A percentile compares a stretch with the other conserved stretches of the same genome.
Evolutionary conservation across 2,888 invertebrate species (phyloP).

Genomic region (Erebia epiphron): DNA sequence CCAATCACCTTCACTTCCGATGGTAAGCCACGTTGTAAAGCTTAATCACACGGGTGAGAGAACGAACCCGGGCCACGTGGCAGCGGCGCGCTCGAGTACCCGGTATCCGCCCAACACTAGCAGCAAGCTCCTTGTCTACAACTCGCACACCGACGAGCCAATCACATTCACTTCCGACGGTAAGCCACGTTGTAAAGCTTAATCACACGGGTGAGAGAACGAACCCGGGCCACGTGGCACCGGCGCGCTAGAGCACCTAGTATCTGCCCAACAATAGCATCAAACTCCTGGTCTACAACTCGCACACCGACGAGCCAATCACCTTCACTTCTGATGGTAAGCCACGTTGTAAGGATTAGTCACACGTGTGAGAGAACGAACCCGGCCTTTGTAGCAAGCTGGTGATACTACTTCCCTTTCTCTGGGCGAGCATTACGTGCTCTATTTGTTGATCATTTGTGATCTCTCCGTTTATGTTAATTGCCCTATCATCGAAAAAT

Average conservation of each 20-base stretch:
- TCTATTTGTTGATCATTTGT: no score
- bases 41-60: neutral
- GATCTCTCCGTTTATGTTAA: no score
- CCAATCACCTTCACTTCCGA: conserved; percentile 96
- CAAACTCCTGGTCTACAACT: conserved; percentile 90
- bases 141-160: conserved; percentile 84
- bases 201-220: no score
- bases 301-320: conserved; percentile 86
- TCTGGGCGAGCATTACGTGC: no score
- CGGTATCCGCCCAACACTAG: conserved; percentile 90
- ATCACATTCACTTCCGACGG: conserved; percentile 96
- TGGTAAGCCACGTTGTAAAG: conserved; percentile 81
- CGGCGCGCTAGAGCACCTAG: conserved; percentile 91
- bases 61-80: conserved; percentile 43
- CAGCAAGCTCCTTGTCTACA: conserved; percentile 89
- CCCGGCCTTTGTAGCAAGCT: no score
- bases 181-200: conserved; percentile 60
- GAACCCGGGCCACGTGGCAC: conserved; percentile 85
- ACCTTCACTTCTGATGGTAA: conserved; percentile 96
- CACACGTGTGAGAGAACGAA: no score
- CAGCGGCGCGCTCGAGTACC: conserved; percentile 93
- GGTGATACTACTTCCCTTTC: no score
- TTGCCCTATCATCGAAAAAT: no score
- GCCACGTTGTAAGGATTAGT: neutral
- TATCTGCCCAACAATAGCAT: conserved; percentile 92